These are phyloP conservation scores for Cettia cetti DNA, from an alignment of 2,113 vertebrate species.

Conservation along the genomic window DNA sequence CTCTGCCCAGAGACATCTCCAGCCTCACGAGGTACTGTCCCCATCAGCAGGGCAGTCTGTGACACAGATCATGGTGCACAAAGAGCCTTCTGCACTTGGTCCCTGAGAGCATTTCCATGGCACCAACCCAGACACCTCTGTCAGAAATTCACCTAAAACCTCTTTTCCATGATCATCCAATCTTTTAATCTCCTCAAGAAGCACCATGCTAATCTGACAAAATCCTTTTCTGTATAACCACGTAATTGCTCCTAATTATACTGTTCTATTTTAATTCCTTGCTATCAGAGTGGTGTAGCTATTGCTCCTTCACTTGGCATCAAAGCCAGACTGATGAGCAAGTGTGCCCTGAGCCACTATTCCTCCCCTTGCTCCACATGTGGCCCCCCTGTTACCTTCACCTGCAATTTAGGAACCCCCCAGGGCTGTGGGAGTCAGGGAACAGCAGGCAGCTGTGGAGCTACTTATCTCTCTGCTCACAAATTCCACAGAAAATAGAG, in stretches of 20 bases:
- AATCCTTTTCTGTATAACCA: neutral
- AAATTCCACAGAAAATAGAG: neutral
- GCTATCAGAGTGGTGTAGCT: neutral
- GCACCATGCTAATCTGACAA: neutral
- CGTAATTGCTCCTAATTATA: slow-evolving; percentile 9
- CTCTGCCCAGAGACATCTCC: neutral
- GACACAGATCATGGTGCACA: neutral
- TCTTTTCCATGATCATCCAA: neutral
- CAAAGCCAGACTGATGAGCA: neutral
- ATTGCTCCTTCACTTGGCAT: neutral
- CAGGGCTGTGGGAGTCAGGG: neutral
- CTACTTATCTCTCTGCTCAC: neutral
- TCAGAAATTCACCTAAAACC: neutral
- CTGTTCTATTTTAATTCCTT: neutral
- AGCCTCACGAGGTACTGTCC: neutral
- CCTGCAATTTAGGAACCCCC: neutral
- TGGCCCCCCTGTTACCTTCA: neutral
- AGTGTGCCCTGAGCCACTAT: neutral
- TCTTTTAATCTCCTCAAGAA: neutral
- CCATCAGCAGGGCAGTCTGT: neutral
- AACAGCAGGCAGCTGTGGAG: neutral
- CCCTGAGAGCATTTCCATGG: neutral
- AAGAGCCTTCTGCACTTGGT: neutral
- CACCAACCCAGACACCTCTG: neutral
- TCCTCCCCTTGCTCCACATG: neutral